A percentile compares a stretch with the other conserved stretches of the same genome.
phyloP scores from a whole-genome alignment of 2,797 vertebrate genomes.

The Trachurus trachurus region DNA sequence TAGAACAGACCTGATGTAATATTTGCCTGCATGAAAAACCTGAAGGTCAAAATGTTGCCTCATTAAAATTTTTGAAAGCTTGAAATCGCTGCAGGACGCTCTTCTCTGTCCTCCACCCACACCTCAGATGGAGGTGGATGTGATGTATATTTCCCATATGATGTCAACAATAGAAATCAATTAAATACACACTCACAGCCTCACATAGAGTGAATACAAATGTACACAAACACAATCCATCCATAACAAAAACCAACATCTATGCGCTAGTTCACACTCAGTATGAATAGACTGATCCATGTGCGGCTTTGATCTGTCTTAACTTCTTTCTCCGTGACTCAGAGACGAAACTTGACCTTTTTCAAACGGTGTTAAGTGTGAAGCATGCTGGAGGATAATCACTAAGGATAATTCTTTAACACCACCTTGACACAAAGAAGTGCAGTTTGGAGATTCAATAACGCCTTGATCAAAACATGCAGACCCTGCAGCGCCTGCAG shows the following conservation, averaged over 20 bases:
- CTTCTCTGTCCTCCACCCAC: background rate
- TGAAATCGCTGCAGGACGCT: background rate
- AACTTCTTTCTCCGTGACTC: background rate
- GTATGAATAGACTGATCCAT: background rate
- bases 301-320: background rate
- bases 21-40: too few species aligned
- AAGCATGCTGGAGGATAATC: background rate
- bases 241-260: background rate
- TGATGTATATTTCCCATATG: background rate
- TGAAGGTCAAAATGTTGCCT: background rate
- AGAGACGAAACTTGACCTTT: background rate
- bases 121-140: background rate
- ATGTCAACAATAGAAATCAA: background rate
- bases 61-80: background rate
- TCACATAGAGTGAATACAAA: background rate
- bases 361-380: background rate
- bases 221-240: background rate
- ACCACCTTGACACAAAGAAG: background rate
- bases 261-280: background rate
- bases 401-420: background rate
- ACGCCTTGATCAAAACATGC: background rate
- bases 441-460: background rate
- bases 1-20: too few species aligned
- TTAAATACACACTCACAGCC: background rate
- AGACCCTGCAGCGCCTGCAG: slow-evolving; percentile 36